Evolutionary conservation across 2,113 vertebrate species (phyloP).

Genomic region (Ailuropoda melanoleuca): DNA sequence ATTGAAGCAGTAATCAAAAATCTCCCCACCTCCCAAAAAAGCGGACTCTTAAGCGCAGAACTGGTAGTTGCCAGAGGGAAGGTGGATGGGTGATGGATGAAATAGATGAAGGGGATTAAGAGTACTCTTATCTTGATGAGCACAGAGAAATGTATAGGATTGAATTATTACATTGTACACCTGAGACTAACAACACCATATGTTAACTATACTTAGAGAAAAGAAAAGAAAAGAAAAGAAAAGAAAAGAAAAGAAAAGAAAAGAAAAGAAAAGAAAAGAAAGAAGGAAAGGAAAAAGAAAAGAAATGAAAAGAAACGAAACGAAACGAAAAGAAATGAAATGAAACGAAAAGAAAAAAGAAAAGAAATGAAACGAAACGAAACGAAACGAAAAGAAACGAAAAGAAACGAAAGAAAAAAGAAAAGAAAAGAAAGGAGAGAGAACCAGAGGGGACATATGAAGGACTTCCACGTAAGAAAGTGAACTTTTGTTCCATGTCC

Average conservation of each 20-base stretch:
- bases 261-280: rapidly evolving
- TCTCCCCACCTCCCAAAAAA: neutral
- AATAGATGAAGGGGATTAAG: neutral
- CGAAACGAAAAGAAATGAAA: too few relatives aligned
- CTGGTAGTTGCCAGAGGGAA: neutral
- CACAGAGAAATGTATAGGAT: neutral
- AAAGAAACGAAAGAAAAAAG: neutral
- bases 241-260: rapidly evolving
- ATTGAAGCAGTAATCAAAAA: too few relatives aligned
- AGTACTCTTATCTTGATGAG: neutral
- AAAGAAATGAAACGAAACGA: rapidly evolving
- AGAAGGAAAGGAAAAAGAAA: too few relatives aligned
- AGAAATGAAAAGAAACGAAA: too few relatives aligned
- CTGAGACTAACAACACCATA: neutral
- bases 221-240: rapidly evolving
- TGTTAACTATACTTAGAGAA: neutral
- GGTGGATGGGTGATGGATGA: neutral
- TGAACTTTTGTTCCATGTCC: neutral
- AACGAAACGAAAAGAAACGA: rapidly evolving
- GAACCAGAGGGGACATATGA: neutral
- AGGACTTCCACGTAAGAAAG: neutral
- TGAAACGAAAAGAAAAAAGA: neutral
- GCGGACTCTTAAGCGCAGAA: neutral
- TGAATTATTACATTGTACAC: neutral
- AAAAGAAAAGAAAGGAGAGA: neutral